phyloP scores from a whole-genome alignment of 23 tunicate species.

The Diplosoma virens region DNA sequence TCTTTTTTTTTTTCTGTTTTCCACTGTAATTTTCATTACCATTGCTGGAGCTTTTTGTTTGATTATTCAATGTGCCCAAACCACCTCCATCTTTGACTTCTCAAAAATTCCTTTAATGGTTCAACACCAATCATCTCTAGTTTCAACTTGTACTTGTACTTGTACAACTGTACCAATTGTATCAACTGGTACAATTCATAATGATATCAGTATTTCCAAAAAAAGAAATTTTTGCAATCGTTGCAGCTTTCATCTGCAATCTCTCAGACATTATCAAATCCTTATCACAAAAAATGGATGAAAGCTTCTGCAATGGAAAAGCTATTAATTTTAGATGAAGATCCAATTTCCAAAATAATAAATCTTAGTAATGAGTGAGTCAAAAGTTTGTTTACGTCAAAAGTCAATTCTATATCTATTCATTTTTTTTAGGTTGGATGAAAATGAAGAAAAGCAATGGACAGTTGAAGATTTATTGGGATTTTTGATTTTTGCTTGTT shows the following conservation, averaged over 20 bases:
- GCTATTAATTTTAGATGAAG: conserved; percentile 24
- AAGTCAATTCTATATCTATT: neutral
- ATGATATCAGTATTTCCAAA: too few species aligned
- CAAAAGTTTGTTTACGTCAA: neutral
- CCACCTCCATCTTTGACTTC: too few species aligned
- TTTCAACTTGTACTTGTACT: too few species aligned
- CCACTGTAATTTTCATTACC: too few species aligned
- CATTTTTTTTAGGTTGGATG: neutral
- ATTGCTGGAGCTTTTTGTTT: too few species aligned
- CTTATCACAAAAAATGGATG: conserved; percentile 18
- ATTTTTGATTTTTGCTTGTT: conserved; percentile 6
- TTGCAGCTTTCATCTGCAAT: conserved; percentile 36
- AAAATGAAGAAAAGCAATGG: conserved; percentile 15
- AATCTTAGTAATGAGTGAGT: conserved; percentile 19
- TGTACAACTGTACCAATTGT: too few species aligned
- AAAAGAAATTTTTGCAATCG: too few species aligned
- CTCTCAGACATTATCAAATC: conserved; percentile 21
- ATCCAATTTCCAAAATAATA: conserved; percentile 20
- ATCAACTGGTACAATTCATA: too few species aligned
- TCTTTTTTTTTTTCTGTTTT: too few species aligned
- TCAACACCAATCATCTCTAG: too few species aligned
- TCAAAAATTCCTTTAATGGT: too few species aligned
- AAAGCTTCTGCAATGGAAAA: conserved; percentile 28
- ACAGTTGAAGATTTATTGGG: conserved; percentile 13
- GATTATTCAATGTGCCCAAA: too few species aligned